Percentiles rank a stretch among this genome's conserved stretches.
These are phyloP conservation scores for Dorcus hopei DNA, from an alignment of 2,888 invertebrate species.

Conservation along the genomic window DNA sequence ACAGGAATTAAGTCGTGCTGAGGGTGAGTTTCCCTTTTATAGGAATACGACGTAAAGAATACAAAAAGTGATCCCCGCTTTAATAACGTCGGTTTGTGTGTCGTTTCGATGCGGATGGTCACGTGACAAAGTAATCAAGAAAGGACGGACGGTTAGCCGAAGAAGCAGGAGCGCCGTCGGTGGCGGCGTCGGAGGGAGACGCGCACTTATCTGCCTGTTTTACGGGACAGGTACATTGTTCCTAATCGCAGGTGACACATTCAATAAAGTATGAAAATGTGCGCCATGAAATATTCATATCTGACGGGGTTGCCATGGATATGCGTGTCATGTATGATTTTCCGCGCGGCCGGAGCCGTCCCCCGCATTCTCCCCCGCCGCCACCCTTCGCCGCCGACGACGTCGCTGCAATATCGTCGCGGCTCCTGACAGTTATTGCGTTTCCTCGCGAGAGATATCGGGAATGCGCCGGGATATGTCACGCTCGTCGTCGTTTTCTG, in stretches of 20 bases:
- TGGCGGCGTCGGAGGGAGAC: constrained; percentile 11
- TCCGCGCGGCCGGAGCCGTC: constrained; percentile 45
- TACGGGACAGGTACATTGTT: constrained; percentile 49
- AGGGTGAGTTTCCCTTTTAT: no score
- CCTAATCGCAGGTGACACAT: constrained; percentile 53
- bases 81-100: constrained; percentile 20
- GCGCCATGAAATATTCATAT: constrained; percentile 54
- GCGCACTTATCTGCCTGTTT: constrained; percentile 22
- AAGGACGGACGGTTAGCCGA: constrained; percentile 5
- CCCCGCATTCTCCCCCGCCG: constrained; percentile 18
- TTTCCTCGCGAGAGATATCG: constrained; percentile 39
- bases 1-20: no score
- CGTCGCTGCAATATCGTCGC: constrained; percentile 26
- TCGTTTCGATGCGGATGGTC: constrained; percentile 17
- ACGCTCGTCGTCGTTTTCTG: constrained; percentile 10
- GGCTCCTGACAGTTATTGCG: constrained; percentile 49
- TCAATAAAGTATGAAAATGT: constrained; percentile 55
- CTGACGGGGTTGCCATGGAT: constrained; percentile 48
- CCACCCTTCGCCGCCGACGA: constrained; percentile 21
- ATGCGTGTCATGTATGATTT: constrained; percentile 50
- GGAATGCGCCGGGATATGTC: constrained; percentile 27
- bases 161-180: constrained; percentile 10
- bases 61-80: constrained; percentile 14
- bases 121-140: constrained; percentile 20
- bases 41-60: background rate